Evolutionary conservation across 2,888 invertebrate genomes (phyloP).

Genomic region (Polylopha cassiicola): DNA sequence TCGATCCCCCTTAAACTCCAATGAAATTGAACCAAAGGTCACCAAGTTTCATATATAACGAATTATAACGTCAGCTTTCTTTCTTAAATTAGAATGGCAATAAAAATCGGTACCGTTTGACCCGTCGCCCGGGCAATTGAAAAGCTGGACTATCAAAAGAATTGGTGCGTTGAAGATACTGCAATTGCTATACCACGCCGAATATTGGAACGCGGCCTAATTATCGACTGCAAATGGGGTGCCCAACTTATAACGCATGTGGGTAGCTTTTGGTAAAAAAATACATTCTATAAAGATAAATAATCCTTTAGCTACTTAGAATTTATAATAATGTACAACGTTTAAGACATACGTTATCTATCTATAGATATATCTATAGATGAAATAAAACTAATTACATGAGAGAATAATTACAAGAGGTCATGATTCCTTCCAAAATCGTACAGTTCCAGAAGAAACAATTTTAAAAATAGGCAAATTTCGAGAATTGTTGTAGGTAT

Average conservation of each 20-base stretch:
- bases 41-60: conserved; percentile 19
- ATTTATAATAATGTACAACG: too few species aligned
- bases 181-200: conserved; percentile 53
- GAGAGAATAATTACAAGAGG: too few species aligned
- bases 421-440: too few species aligned
- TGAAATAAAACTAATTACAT: too few species aligned
- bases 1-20: too few species aligned
- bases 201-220: conserved; percentile 68
- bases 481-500: too few species aligned
- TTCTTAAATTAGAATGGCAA: conserved; percentile 24
- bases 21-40: too few species aligned
- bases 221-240: conserved; percentile 56
- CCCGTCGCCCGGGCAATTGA: conserved; percentile 64
- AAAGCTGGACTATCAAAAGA: conserved; percentile 57
- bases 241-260: conserved; percentile 34
- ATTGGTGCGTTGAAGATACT: conserved; percentile 62
- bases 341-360: too few species aligned
- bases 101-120: conserved; percentile 48
- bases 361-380: too few species aligned
- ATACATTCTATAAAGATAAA: conserved; percentile 2
- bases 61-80: conserved; percentile 32
- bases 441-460: too few species aligned
- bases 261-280: conserved; percentile 7
- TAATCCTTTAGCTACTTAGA: conserved; percentile 7
- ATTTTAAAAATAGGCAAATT: too few species aligned